Base-by-base conservation (phyloP, 1,140 invertebrate species). In the Adoxophyes honmai region DNA sequence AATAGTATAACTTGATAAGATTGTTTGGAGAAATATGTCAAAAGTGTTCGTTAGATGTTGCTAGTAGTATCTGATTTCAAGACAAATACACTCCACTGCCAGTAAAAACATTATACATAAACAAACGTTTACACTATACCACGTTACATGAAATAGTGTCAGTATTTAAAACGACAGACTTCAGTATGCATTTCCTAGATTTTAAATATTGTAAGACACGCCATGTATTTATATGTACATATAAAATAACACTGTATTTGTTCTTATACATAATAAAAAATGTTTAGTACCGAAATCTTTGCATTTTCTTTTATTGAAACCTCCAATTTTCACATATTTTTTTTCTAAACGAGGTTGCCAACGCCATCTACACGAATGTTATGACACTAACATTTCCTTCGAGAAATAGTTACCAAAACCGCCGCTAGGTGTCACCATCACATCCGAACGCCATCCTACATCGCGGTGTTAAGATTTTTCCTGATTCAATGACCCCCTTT, bases 191-290 rank as follows among this genome's bases (percentile, higher is more conserved):
- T 48, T 48, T 48, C 9, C 18, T 42, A 42, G 21, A 48, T n/a
- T 4, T 28, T 44, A 42, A 5, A 38, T 13, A 21, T 14, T 21
- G 14, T 44, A 48, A 48, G 36, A 3, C 3, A 36, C 42, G 6
- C 21, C 21, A 33, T 48, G 42, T 48, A 48, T 28, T 48, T 48
- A 48, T 18, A 4, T 48, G 18, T 33, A 48, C 21, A 44, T 44
- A 48, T 13, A 48, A 44, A 21, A 3, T 44, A 11, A 48, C 39
- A 44, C 42, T 48, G 42, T 48, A 48, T 48, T 48, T 48, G 42
- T 48, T 48, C 42, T 48, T 48, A 48, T 48, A 48, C n/a, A 33
- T 48, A 48, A 48, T 48, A 48, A 48, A 28, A 48, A 48, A 48
- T 48, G 42, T 48, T 48, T 48, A 48, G 42, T 48, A 48, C 42